These are phyloP conservation scores for Myotis yumanensis DNA, from an alignment of 2,113 vertebrate genomes.

Conservation along the genomic window DNA sequence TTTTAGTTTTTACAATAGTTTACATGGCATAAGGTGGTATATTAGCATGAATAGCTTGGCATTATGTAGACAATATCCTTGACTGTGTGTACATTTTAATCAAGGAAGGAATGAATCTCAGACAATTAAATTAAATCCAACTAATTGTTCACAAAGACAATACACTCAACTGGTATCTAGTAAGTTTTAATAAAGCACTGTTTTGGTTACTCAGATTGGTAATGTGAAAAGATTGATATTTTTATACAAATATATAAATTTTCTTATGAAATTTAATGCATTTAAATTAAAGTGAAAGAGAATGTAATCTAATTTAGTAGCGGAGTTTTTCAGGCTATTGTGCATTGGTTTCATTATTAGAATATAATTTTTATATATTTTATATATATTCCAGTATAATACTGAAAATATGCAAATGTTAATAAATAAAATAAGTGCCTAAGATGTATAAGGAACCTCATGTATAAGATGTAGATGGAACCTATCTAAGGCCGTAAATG, in stretches of 20 bases:
- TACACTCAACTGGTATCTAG: background rate
- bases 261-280: slow-evolving; percentile 13
- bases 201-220: background rate
- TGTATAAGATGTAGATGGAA: background rate
- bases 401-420: slow-evolving; percentile 1
- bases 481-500: background rate
- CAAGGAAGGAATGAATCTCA: slow-evolving; percentile 30
- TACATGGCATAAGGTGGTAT: background rate
- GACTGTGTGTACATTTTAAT: background rate
- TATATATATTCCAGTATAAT: background rate
- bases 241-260: slow-evolving; percentile 30
- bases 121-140: background rate
- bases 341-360: background rate
- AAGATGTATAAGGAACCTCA: background rate
- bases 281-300: slow-evolving; percentile 25
- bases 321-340: background rate
- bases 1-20: background rate
- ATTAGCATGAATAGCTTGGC: background rate
- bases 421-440: slow-evolving; percentile 34
- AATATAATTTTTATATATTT: slow-evolving; percentile 18
- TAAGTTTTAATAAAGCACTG: background rate
- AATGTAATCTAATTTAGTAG: slow-evolving; percentile 29
- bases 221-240: slow-evolving; percentile 30
- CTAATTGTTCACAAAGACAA: background rate
- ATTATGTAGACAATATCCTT: background rate